Percentiles rank a stretch among this genome's conserved stretches.
These are phyloP conservation scores for Hydropsyche betteni DNA, from an alignment of 2,888 invertebrate genomes.

Conservation along the genomic window DNA sequence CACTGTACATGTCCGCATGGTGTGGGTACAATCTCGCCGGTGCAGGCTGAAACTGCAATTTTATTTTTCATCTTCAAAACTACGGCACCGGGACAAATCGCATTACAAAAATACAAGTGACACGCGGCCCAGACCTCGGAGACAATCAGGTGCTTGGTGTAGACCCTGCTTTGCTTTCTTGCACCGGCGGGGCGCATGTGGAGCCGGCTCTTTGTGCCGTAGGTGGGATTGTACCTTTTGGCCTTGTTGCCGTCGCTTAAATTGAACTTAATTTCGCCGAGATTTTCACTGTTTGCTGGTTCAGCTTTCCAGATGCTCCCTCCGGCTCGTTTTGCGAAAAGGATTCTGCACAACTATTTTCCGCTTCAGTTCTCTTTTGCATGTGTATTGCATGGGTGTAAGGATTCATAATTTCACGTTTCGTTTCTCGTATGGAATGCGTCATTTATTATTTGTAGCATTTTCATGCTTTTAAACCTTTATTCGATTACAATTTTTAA, in stretches of 20 bases:
- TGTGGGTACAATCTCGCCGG: slow-evolving; percentile 44
- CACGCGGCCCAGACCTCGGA: slow-evolving; percentile 39
- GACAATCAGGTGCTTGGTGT: slow-evolving; percentile 34
- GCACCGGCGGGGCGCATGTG: slow-evolving; percentile 24
- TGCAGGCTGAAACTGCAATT: slow-evolving; percentile 48
- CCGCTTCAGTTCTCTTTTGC: no score
- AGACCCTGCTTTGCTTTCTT: background rate
- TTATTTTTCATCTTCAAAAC: slow-evolving; percentile 52
- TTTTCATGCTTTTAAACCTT: no score
- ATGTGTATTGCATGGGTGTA: no score
- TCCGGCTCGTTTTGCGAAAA: no score
- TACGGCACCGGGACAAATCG: slow-evolving; percentile 46
- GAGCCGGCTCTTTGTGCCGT: no score
- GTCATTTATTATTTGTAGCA: no score
- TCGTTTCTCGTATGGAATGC: no score
- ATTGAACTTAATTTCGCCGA: slow-evolving; percentile 26
- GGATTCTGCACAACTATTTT: no score
- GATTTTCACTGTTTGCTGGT: slow-evolving; percentile 25
- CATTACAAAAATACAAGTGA: slow-evolving; percentile 50
- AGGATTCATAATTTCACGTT: no score
- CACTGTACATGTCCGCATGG: background rate
- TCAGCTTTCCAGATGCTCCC: slow-evolving; percentile 16
- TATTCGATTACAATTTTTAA: no score
- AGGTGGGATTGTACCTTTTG: no score
- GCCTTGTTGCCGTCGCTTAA: background rate